A percentile compares a stretch with the other conserved stretches of the same genome.
Evolutionary conservation across 2,888 invertebrate genomes (phyloP).

Genomic region (Autographa pulchrina): DNA sequence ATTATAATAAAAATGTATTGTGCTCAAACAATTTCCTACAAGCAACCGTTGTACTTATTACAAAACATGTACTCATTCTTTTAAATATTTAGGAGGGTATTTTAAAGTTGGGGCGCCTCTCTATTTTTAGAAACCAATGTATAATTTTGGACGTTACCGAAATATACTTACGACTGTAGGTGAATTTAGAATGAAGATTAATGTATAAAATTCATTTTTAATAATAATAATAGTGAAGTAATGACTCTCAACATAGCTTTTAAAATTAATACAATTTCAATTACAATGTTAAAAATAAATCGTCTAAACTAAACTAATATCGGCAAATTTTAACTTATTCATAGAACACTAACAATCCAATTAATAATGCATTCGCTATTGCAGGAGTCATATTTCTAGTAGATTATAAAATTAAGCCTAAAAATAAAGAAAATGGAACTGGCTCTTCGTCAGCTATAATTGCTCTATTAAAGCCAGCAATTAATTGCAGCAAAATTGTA

Average conservation of each 20-base stretch:
- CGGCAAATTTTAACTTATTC: neutral
- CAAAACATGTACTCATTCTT: constrained; percentile 42
- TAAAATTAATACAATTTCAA: no score
- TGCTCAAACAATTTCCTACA: constrained; percentile 55
- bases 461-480: constrained; percentile 73
- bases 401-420: constrained; percentile 7
- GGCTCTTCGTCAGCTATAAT: constrained; percentile 61
- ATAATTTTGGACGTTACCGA: neutral
- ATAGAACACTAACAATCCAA: neutral
- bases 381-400: constrained; percentile 15
- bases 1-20: constrained; percentile 75
- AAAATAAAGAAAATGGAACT: constrained; percentile 30
- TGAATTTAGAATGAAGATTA: neutral
- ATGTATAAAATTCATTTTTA: no score
- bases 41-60: constrained; percentile 56
- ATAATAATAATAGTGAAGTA: no score
- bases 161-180: neutral
- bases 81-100: constrained; percentile 41
- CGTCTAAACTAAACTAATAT: neutral
- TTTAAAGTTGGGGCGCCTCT: constrained; percentile 36
- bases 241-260: no score
- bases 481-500: constrained; percentile 75
- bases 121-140: constrained; percentile 54
- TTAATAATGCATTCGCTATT: neutral
- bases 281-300: no score